Evolutionary conservation across 2,888 invertebrate genomes (phyloP), one percentile per base, ranked within the genome.

Genomic region (Tineola bisselliella): DNA sequence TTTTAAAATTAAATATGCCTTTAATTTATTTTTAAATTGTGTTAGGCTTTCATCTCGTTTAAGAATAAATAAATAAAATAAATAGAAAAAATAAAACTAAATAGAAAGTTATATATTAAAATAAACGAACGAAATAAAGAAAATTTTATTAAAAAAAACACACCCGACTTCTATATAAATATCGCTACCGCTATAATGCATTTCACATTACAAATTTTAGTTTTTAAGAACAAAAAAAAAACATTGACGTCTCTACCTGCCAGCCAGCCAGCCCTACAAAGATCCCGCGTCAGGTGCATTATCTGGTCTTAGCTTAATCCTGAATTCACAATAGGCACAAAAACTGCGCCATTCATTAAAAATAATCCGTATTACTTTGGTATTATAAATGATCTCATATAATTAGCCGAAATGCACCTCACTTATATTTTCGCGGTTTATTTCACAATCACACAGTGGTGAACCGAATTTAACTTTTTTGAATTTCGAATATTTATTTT

Each of bases 211-310:
- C 67, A 70, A 67, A 69, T 69, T 66, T 33, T 8, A 48, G 59
- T 5, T 18, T 6, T 3, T 12, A 13, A 10, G 13, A 2, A 54
- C 2, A 18, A 54, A 54, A 54, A 17, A 54, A 54, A n/a, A 54
- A 25, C 18, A n/a, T n/a, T n/a, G n/a, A n/a, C n/a, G n/a, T n/a
- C n/a, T n/a, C n/a, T n/a, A n/a, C n/a, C n/a, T n/a, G 66, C 67
- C 65, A 82, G 81, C 83, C 83, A 81, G 79, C 70, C 62, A 18
- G 15, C 59, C 66, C 77, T 77, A 80, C 80, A 71, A 25, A 68
- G 65, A 18, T 68, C 68, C 65, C 67, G 69, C 66, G 75, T 84
- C 86, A 84, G 84, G 84, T 87, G 84, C 79, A 79, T 84, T 73
- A 84, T 83, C 79, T 74, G 69, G 74, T 75, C 61, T 73, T 72